Evolutionary conservation across 2,113 vertebrate species (phyloP), one percentile per base, ranked within the genome.

Genomic region (Uria aalge): DNA sequence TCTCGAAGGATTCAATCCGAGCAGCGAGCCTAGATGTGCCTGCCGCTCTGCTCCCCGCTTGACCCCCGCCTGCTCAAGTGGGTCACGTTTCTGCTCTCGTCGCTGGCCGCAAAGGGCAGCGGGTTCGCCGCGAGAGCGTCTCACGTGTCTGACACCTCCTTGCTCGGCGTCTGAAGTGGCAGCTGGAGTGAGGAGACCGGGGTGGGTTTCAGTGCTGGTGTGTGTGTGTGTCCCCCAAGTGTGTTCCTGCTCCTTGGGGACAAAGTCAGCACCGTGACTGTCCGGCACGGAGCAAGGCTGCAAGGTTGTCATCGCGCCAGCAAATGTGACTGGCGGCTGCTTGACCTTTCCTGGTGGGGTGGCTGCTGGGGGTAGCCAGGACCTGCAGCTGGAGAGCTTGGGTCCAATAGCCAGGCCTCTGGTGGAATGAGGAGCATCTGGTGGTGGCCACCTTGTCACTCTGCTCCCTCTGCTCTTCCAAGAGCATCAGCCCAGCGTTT

Each of bases 391-490:
- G 45, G 26, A 78, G 50, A 85, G 55, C 29, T 72, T 71, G 43
- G 19, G 48, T 80, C 38, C 29, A n/a, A 2, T 14, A 76, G 27
- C 36, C n/a, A 11, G 47, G 13, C 40, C 7, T 45, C 13, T 2
- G 2, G 5, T 1, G 3, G 50, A 60, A 29, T 29, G 22, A 66
- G 34, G 48, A 56, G 8, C 36, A 17, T 38, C 38, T 87, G 64
- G 12, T 67, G 53, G 27, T 63, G 36, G 66, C n/a, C 36, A 23
- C 67, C 26, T 32, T 41, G 66, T 27, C 16, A 53, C 22, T 12
- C 36, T 67, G 16, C 43, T 64, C 10, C n/a, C 5, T 57, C 60
- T 0, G 0, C 7, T 66, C 27, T 21, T 63, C 45, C 1, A 1
- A 79, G 59, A 67, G 18, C 34, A 9, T 26, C 24, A 72, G 24